phyloP scores from a whole-genome alignment of 2,113 vertebrate genomes.

The Caranx melampygus region DNA sequence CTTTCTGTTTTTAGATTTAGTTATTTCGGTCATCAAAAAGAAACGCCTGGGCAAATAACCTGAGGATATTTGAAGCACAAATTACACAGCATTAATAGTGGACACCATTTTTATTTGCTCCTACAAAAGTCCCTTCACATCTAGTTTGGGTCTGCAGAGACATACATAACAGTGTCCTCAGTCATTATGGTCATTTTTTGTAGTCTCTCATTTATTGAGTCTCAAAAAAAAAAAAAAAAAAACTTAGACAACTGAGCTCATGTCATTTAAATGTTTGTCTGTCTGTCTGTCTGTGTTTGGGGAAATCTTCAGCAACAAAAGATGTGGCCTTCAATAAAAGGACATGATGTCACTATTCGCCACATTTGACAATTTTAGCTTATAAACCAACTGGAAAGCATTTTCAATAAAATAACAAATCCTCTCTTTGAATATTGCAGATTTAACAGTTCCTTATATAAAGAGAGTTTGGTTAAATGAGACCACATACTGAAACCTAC shows the following conservation, averaged over 20 bases:
- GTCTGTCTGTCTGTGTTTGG: slow-evolving; percentile 53
- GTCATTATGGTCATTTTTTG: neutral
- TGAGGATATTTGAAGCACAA: neutral
- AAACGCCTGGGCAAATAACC: neutral
- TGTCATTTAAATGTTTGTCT: slow-evolving; percentile 32
- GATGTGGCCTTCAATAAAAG: slow-evolving; percentile 49
- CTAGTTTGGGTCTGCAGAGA: slow-evolving; percentile 2
- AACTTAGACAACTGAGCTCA: slow-evolving; percentile 12
- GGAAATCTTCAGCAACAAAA: slow-evolving; percentile 41
- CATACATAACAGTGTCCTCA: neutral
- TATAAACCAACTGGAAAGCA: slow-evolving; percentile 49
- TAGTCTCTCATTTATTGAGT: slow-evolving; percentile 38
- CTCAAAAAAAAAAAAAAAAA: slow-evolving; percentile 2
- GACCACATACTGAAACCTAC: slow-evolving; percentile 31
- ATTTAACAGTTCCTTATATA: slow-evolving; percentile 46
- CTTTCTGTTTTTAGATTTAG: slow-evolving; percentile 9
- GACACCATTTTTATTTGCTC: neutral
- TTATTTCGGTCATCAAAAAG: neutral
- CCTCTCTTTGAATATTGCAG: slow-evolving; percentile 30
- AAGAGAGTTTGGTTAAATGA: slow-evolving; percentile 24
- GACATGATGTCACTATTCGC: slow-evolving; percentile 56
- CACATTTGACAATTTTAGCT: slow-evolving; percentile 49
- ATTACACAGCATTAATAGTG: neutral
- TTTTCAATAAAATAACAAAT: slow-evolving; percentile 56
- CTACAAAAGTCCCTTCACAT: neutral